These are phyloP conservation scores for Choristoneura rosaceana DNA, from an alignment of 2,888 invertebrate species.

Conservation along the genomic window DNA sequence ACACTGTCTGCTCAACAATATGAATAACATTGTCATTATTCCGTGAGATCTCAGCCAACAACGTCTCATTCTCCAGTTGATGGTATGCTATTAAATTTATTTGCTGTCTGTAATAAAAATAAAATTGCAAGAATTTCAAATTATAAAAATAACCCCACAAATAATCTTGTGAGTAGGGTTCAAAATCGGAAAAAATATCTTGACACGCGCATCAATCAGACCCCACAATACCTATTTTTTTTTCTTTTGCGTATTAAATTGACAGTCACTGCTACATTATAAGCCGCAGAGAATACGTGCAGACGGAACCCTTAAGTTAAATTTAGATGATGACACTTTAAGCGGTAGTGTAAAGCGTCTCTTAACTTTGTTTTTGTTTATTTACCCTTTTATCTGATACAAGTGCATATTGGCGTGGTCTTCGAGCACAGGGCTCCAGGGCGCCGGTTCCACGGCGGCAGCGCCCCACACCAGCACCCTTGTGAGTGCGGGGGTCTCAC, in stretches of 20 bases:
- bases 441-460: slow-evolving; percentile 94
- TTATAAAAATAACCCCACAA: no score
- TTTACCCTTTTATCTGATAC: slow-evolving; percentile 89
- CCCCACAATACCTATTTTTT: no score
- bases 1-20: slow-evolving; percentile 92
- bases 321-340: no score
- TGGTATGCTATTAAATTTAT: slow-evolving; percentile 92
- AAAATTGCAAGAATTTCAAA: neutral
- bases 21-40: slow-evolving; percentile 89
- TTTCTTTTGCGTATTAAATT: no score
- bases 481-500: slow-evolving; percentile 56
- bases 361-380: neutral
- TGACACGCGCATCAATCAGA: no score
- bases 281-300: no score
- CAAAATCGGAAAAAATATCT: no score
- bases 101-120: slow-evolving; percentile 83
- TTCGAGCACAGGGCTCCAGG: slow-evolving; percentile 96
- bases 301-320: no score
- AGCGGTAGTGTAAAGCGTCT: no score
- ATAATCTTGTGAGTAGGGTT: no score
- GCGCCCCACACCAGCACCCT: slow-evolving; percentile 94
- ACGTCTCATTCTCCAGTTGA: slow-evolving; percentile 94
- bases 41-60: slow-evolving; percentile 92
- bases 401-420: slow-evolving; percentile 96
- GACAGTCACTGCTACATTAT: no score